These are phyloP conservation scores for Polietes domitor DNA, from an alignment of 2,888 invertebrate genomes.

Conservation along the genomic window DNA sequence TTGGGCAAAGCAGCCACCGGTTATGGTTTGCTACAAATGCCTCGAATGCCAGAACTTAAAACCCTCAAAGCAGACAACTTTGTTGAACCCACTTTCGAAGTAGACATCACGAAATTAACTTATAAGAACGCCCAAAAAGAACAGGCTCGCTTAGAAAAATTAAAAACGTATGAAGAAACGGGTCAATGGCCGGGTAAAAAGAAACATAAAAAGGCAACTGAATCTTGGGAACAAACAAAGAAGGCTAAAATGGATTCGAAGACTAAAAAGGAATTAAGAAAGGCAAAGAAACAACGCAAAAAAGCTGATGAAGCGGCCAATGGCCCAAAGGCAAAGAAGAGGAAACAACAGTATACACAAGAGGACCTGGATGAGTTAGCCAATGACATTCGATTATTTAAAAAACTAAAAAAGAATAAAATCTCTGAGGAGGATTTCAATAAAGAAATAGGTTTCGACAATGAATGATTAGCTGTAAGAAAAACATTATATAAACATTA, in stretches of 20 bases:
- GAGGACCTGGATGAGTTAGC: slow-evolving; percentile 90
- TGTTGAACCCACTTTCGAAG: slow-evolving; percentile 81
- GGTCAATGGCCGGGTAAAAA: slow-evolving; percentile 88
- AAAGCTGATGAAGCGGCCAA: slow-evolving; percentile 75
- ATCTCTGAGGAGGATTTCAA: slow-evolving; percentile 86
- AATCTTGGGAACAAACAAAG: slow-evolving; percentile 90
- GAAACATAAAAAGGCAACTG: slow-evolving; percentile 82
- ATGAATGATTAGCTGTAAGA: slow-evolving; percentile 47
- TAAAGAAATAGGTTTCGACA: slow-evolving; percentile 83
- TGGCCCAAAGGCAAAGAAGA: slow-evolving; percentile 80
- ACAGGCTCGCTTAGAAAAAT: slow-evolving; percentile 86
- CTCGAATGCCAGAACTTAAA: slow-evolving; percentile 97
- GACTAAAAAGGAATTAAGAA: slow-evolving; percentile 82
- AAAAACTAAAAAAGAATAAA: slow-evolving; percentile 93
- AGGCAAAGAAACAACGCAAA: slow-evolving; percentile 79
- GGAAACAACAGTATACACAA: slow-evolving; percentile 84
- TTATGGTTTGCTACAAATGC: slow-evolving; percentile 94
- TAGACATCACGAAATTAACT: slow-evolving; percentile 88
- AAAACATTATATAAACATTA: too few relatives aligned
- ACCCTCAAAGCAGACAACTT: slow-evolving; percentile 83
- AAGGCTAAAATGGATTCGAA: slow-evolving; percentile 83
- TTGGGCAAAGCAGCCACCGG: slow-evolving; percentile 91
- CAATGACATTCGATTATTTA: slow-evolving; percentile 90
- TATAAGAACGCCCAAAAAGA: slow-evolving; percentile 92
- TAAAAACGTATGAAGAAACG: slow-evolving; percentile 86